Base-by-base conservation (phyloP, 2,888 invertebrate species). In the Eumerus sabulonum region DNA sequence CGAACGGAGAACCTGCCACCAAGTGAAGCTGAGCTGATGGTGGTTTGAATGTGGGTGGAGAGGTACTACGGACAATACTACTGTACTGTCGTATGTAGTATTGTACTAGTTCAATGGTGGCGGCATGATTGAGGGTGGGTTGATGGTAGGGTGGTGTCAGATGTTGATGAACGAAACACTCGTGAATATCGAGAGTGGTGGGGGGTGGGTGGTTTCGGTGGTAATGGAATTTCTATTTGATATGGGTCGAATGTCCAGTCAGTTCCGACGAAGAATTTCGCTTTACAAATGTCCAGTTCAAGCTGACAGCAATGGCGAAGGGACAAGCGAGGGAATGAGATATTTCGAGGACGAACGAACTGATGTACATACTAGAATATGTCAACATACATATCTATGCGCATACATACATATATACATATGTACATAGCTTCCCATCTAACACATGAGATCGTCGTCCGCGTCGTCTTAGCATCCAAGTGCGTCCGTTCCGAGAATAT, bases 181-280 rank as follows among this genome's bases (percentile, higher is more conserved):
- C 74, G 73, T 79, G 74, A 54, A 68, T 68, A 68, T 60, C 53
- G 67, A 38, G 48, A 59, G 64, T 42, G 44, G 67, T 54, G 1
- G 18, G 27, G 27, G 13, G 27, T 35, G 62, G 62, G 62, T 71
- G 56, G 60, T 40, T 48, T 71, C 53, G 44, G 70, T 71, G 70
- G 76, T 70, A 76, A 71, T 76, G 81, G 81, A 70, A 76, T 76
- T 81, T 76, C 81, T 66, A 76, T 81, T 81, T 81, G 81, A 81
- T 81, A 81, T 81, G 81, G 81, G 81, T 81, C 81, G 81, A 76
- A 81, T 76, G 81, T 81, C 81, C 81, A 76, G 81, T 81, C 79
- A 79, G 79, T 79, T 68, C 79, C 79, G 74, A 79, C 79, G 79
- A 79, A 79, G 79, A 79, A 79, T 74, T 79, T 74, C 79, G 74